Base-by-base conservation (phyloP, 2,888 invertebrate genomes). In the Atethmia centrago region DNA sequence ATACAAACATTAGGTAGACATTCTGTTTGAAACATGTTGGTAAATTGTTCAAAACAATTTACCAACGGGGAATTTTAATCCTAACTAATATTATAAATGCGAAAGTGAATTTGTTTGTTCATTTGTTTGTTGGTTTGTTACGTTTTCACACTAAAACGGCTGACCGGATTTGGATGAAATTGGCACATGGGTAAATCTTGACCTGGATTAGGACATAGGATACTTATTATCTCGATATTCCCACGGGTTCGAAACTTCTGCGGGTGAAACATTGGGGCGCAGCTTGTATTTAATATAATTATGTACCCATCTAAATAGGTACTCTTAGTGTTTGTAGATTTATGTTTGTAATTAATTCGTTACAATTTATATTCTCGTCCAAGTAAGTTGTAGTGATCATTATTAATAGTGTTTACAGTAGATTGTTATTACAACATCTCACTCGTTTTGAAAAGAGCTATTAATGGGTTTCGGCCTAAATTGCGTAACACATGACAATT, bases 41-140 rank as follows among this genome's bases (percentile, higher is more conserved):
- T n/a, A n/a, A n/a, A 55, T 53, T 61, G 36, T 36, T 58, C 55
- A 36, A 59, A 63, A 71, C 21, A 74, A 63, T 66, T 62, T 42
- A 65, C 36, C 2, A 16, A 40, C 7, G 9, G n/a, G n/a, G 12
- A 66, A 40, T 55, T 71, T 66, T 45, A 8, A 61, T n/a, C n/a
- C n/a, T n/a, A n/a, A n/a, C n/a, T n/a, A n/a, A n/a, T n/a, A n/a
- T n/a, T n/a, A n/a, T n/a, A n/a, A n/a, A n/a, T n/a, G n/a, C n/a
- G n/a, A n/a, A n/a, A n/a, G n/a, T n/a, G n/a, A n/a, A n/a, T n/a
- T n/a, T n/a, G n/a, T n/a, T n/a, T n/a, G n/a, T n/a, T n/a, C n/a
- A n/a, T n/a, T n/a, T n/a, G n/a, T n/a, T n/a, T n/a, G n/a, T n/a
- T n/a, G n/a, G n/a, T n/a, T n/a, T n/a, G n/a, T n/a, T n/a, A n/a